These are phyloP conservation scores for Polyergus mexicanus DNA, from an alignment of 1,140 invertebrate species.

Conservation along the genomic window DNA sequence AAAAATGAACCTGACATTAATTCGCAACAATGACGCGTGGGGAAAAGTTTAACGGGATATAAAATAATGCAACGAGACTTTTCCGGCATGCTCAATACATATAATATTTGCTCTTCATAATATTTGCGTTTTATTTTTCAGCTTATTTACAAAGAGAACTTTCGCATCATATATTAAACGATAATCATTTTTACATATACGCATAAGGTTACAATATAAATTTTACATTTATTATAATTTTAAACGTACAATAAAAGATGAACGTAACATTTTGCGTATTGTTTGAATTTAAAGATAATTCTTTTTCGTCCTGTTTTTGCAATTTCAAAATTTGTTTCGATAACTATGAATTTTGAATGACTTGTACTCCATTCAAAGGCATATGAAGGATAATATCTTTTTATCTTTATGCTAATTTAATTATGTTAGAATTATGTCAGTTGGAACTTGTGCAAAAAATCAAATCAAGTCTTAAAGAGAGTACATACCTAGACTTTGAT, in stretches of 20 bases:
- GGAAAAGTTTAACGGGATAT: constrained; percentile 47
- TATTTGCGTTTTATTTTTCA: constrained; percentile 13
- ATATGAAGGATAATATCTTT: not conserved
- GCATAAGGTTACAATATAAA: constrained; percentile 5
- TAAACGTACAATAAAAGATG: not conserved
- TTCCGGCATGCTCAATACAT: constrained; percentile 21
- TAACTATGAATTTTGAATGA: not conserved
- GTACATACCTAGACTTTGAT: not conserved
- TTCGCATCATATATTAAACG: constrained; percentile 19
- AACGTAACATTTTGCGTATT: constrained; percentile 10
- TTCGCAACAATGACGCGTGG: constrained; percentile 44
- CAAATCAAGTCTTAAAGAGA: not conserved
- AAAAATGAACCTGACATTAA: constrained; percentile 55
- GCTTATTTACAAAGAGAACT: not conserved
- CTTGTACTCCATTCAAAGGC: not conserved
- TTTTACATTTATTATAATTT: constrained; percentile 8
- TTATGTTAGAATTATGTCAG: not conserved
- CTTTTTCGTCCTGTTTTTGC: not conserved
- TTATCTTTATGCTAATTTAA: not conserved
- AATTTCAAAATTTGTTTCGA: constrained; percentile 1
- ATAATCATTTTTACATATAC: constrained; percentile 32
- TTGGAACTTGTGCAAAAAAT: not conserved
- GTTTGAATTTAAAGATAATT: not conserved
- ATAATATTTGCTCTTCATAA: constrained; percentile 11
- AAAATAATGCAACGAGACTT: constrained; percentile 48